Evolutionary conservation across 2,888 invertebrate species (phyloP), one percentile per base, ranked within the genome.

Genomic region (Nebria salina): DNA sequence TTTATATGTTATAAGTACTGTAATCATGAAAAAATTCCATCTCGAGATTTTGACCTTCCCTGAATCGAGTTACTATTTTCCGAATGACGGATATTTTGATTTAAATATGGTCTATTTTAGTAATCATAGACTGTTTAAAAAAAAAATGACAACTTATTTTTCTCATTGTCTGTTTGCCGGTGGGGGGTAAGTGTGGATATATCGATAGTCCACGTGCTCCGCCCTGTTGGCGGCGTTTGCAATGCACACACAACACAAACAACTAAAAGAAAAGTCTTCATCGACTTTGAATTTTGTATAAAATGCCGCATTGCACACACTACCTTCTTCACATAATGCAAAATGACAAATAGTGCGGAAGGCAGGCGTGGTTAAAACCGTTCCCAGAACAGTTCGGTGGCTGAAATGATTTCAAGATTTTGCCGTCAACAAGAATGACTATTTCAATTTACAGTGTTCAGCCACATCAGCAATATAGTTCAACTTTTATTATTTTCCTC

Each of bases 231-330:
- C 54, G 54, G 54, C 54, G 54, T 54, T 54, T 13, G 1, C 54
- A 54, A 1, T 11, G 54, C 2, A 13, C 54, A 54, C 54, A 54
- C 7, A 54, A 54, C 54, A 54, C 54, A 54, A 54, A 54, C 54
- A 54, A 54, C 54, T 54, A 54, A 54, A 54, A 54, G 54, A 54
- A 54, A 54, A 54, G 54, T 54, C 54, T 54, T 54, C 54, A 54
- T 54, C 54, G 54, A 54, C 54, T 54, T 54, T 54, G 54, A 11
- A 54, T 54, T 54, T 54, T 54, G 54, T 54, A 54, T 54, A 54
- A 54, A 54, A 54, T 7, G 54, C 54, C 54, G 54, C 54, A 54
- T 54, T 54, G 54, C 34, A 34, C 34, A 34, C 34, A 34, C 34
- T 34, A 34, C 34, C 34, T 34, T 34, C 34, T 34, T 34, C 34